Conservation (phyloP, 1,140 invertebrate genomes). For the Hylyphantes graminicola region DNA sequence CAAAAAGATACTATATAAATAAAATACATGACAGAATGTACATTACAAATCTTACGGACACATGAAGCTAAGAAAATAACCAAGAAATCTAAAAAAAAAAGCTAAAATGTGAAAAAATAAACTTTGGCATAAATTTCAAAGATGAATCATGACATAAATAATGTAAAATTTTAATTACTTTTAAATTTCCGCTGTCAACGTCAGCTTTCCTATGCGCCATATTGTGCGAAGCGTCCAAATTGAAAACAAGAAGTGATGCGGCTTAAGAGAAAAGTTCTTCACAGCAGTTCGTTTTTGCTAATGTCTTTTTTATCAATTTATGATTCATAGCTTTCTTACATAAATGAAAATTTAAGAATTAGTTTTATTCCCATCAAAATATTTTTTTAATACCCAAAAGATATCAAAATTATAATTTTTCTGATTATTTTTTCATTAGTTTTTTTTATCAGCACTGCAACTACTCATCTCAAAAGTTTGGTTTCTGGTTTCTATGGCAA, state of each 20-base stretch:
- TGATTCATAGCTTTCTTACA: no score
- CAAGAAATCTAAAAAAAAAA: no score
- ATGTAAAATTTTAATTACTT: background rate
- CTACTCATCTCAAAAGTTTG: background rate
- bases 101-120: background rate
- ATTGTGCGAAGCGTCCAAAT: constrained; percentile 1
- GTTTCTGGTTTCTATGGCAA: background rate
- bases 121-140: background rate
- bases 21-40: no score
- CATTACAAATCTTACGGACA: no score
- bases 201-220: constrained; percentile 45
- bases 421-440: background rate
- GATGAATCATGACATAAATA: no score
- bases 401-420: no score
- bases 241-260: constrained; percentile 30
- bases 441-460: background rate
- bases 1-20: no score
- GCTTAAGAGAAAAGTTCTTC: constrained; percentile 10
- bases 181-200: constrained; percentile 31
- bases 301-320: background rate
- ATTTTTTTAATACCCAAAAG: no score
- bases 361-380: no score
- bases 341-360: no score
- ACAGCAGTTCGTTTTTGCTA: background rate
- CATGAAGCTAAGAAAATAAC: no score